A percentile compares a stretch with the other conserved stretches of the same genome.
phyloP scores from a whole-genome alignment of 2,113 vertebrate species.

The Podarcis cretensis region DNA sequence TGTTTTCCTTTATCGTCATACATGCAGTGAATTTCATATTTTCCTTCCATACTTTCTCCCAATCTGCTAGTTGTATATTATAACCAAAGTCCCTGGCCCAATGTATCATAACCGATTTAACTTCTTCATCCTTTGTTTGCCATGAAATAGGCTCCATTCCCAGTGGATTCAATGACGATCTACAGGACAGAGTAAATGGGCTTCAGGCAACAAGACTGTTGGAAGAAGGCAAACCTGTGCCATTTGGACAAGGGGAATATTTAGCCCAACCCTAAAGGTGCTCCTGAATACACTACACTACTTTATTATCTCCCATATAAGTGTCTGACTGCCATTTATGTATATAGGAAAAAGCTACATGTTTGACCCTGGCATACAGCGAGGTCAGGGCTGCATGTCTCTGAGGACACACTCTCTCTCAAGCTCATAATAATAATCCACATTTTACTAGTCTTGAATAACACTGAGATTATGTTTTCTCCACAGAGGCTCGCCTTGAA shows the following conservation, averaged over 20 bases:
- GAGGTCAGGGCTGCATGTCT: too few species aligned
- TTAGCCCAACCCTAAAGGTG: neutral
- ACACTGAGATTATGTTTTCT: neutral
- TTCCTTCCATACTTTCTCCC: too few species aligned
- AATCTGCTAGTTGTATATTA: too few species aligned
- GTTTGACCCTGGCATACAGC: neutral
- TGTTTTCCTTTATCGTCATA: too few species aligned
- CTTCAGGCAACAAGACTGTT: neutral
- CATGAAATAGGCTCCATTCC: neutral
- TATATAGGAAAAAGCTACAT: too few species aligned
- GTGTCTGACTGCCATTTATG: neutral
- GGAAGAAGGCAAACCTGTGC: neutral
- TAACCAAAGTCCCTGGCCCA: too few species aligned
- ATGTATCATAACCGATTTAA: too few species aligned
- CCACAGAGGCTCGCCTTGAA: neutral
- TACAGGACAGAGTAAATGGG: neutral
- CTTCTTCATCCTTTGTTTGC: too few species aligned
- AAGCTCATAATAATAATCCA: neutral
- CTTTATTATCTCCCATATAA: neutral
- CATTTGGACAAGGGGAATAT: neutral
- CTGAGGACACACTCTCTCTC: neutral
- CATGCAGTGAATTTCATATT: too few species aligned
- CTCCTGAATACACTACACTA: neutral
- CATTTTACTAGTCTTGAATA: neutral
- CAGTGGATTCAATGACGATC: neutral